These are phyloP conservation scores for Epirrhoe alternata DNA, from an alignment of 2,888 invertebrate species.

Conservation along the genomic window DNA sequence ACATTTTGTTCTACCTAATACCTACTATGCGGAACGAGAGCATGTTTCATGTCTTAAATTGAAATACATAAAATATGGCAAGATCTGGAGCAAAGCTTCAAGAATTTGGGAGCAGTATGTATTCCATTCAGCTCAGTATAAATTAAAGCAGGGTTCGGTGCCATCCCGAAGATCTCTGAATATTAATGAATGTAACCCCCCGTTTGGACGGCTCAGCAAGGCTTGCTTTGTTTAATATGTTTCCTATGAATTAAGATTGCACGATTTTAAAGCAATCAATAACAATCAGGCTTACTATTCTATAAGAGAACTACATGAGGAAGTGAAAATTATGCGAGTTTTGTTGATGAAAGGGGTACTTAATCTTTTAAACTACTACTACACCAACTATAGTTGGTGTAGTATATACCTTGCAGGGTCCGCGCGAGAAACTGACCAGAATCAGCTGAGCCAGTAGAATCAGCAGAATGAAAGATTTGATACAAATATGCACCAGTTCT, in stretches of 20 bases:
- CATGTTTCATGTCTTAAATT: background rate
- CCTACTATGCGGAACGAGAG: no score
- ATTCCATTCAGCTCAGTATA: constrained; percentile 19
- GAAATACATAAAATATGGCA: background rate
- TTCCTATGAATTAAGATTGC: constrained; percentile 14
- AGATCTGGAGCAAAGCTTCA: constrained; percentile 11
- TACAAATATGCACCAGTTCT: no score
- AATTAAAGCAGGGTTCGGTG: constrained; percentile 21
- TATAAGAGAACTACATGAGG: no score
- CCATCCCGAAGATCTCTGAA: constrained; percentile 20
- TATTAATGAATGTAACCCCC: constrained; percentile 29
- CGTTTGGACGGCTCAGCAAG: constrained; percentile 9
- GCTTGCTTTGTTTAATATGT: constrained; percentile 14
- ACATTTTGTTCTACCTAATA: background rate
- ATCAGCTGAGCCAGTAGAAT: no score
- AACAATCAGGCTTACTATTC: background rate
- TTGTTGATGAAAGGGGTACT: no score
- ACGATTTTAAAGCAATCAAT: constrained; percentile 5
- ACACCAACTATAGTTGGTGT: no score
- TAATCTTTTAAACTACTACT: no score
- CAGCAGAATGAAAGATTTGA: no score
- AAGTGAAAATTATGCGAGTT: no score
- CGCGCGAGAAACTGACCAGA: no score
- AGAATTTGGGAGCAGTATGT: constrained; percentile 12
- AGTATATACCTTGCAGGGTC: no score